Evolutionary conservation across 2,888 invertebrate genomes (phyloP), one percentile per base, ranked within the genome.

Genomic region (Drosophila suboccidentalis): DNA sequence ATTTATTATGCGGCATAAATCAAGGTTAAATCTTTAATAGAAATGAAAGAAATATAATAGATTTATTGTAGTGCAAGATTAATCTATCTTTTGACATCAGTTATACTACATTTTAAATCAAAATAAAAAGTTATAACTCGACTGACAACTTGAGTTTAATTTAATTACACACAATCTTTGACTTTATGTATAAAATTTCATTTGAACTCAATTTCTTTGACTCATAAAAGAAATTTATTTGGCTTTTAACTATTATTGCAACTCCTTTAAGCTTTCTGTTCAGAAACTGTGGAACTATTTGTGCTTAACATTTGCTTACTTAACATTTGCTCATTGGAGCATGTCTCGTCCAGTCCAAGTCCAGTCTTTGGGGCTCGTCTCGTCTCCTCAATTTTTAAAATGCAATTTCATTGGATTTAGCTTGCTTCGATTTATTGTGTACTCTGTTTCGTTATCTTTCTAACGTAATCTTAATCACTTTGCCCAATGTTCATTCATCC

Each of bases 401-500:
- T 88, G 84, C 84, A 79, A 79, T 86, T 81, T 80, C 73, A 74
- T 60, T 78, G 75, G 50, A 72, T 72, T 78, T 60, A 50, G 49
- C 68, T 71, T 58, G 68, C 70, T 78, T 67, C 66, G 70, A 69
- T 74, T 87, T 87, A 82, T 82, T 87, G 71, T 81, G 46, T 75
- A 62, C 63, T 75, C 63, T 55, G 43, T 41, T 61, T 39, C 44
- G 54, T 87, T 91, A 90, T 90, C 91, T 80, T 80, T 82, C 86
- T 73, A 89, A 87, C 82, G 77, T 90, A 90, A 91, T 91, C 91
- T 91, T 91, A 91, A 91, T 91, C 91, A 91, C 90, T 91, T 89
- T 89, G 90, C 84, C 77, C 88, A 91, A 85, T 90, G 91, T 84
- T 88, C 91, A 91, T 86, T 91, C 91, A 91, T 87, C 91, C 91